Evolutionary conservation across 1,140 invertebrate genomes (phyloP).

Genomic region (Hestina assimilis): DNA sequence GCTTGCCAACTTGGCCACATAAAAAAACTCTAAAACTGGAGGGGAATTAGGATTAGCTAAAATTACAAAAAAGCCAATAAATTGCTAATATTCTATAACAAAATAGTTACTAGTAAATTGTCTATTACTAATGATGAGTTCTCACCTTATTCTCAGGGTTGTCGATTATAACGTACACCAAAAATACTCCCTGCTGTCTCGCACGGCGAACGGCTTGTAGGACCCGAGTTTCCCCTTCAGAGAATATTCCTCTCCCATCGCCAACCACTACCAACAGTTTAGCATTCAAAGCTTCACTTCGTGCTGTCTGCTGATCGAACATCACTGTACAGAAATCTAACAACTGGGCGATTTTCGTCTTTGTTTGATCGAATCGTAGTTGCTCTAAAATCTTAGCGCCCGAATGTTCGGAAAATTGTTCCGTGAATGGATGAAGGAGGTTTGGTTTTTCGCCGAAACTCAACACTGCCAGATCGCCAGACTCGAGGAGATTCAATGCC

Average conservation of each 20-base stretch:
- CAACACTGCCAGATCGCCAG: constrained; percentile 93
- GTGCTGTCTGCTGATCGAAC: constrained; percentile 80
- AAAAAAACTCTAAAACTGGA: too few species aligned
- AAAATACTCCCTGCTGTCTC: constrained; percentile 90
- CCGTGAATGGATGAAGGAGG: constrained; percentile 90
- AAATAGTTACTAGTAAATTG: not conserved
- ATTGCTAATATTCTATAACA: too few species aligned
- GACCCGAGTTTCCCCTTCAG: constrained; percentile 90
- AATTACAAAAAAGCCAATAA: too few species aligned
- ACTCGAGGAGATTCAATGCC: constrained; percentile 95
- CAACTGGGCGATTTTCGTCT: constrained; percentile 89
- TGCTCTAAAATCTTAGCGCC: constrained; percentile 89
- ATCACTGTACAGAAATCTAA: constrained; percentile 87
- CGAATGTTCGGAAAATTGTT: constrained; percentile 90
- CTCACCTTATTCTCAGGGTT: constrained; percentile 93
- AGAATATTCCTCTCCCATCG: constrained; percentile 95
- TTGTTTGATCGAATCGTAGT: constrained; percentile 89
- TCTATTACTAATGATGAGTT: not conserved
- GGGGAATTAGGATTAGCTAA: too few species aligned
- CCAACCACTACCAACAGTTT: constrained; percentile 96
- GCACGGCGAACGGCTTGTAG: constrained; percentile 88
- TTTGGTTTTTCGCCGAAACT: constrained; percentile 94
- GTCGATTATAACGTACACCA: constrained; percentile 97
- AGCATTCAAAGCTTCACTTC: constrained; percentile 81
- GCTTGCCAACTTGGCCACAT: too few species aligned